These are phyloP conservation scores for Parazoanthus darwini DNA, from an alignment of 92 coral and sea anemone species.

Conservation along the genomic window DNA sequence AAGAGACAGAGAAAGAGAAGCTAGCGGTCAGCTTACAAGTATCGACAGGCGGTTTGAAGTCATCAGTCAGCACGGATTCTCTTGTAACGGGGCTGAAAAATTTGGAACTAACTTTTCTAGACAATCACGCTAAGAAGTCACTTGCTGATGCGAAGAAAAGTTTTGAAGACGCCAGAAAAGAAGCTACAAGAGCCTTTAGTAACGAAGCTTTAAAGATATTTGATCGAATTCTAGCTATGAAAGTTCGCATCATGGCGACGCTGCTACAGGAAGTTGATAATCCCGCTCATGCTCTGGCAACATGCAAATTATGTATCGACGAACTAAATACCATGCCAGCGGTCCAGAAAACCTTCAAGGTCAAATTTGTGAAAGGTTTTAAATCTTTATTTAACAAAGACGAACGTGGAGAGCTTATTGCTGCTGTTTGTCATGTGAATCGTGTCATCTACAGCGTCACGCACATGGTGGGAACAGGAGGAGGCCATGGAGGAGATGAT, in stretches of 20 bases:
- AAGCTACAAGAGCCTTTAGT: too few relatives aligned
- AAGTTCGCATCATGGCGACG: background rate
- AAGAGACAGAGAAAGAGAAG: too few relatives aligned
- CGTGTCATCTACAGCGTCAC: background rate
- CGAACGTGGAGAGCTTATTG: background rate
- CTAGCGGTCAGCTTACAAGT: too few relatives aligned
- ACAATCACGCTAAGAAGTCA: too few relatives aligned
- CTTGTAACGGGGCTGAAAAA: too few relatives aligned
- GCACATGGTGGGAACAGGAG: background rate
- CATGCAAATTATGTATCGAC: background rate
- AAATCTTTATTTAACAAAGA: background rate
- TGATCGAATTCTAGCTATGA: background rate
- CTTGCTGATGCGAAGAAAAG: too few relatives aligned
- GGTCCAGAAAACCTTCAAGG: background rate
- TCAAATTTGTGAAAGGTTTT: background rate
- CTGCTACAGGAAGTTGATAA: background rate
- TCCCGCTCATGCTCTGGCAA: background rate
- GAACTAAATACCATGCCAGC: background rate
- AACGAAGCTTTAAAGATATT: too few relatives aligned
- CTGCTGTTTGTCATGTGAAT: background rate
- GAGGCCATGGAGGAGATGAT: too few relatives aligned
- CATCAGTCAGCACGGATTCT: too few relatives aligned
- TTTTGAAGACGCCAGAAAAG: too few relatives aligned
- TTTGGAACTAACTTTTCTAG: too few relatives aligned
- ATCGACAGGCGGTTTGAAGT: too few relatives aligned